Percentiles rank a stretch among this genome's conserved stretches.
Evolutionary conservation across 1,140 invertebrate genomes (phyloP).

Genomic region (Zaprionus capensis): DNA sequence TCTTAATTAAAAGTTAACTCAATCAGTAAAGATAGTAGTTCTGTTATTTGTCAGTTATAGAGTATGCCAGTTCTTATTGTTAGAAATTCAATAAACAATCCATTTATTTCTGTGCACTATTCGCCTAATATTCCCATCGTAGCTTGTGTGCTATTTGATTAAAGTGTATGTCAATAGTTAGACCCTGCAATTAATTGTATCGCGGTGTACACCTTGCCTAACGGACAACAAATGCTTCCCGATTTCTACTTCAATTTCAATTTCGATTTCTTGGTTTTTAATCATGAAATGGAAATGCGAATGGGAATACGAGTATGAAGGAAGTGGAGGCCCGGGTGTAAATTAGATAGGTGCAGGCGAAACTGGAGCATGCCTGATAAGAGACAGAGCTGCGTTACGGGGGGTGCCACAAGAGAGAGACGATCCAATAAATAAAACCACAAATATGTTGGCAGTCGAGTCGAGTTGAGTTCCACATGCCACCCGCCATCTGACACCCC

Average conservation of each 20-base stretch:
- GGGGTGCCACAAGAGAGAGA: constrained; percentile 4
- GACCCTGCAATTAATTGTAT: constrained; percentile 48
- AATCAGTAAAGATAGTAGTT: too few species aligned
- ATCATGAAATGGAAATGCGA: constrained; percentile 52
- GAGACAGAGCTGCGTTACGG: background rate
- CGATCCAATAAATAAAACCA: constrained; percentile 48
- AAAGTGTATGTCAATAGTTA: constrained; percentile 26
- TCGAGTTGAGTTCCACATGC: constrained; percentile 2
- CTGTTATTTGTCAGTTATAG: too few species aligned
- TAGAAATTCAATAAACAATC: background rate
- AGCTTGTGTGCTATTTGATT: constrained; percentile 21
- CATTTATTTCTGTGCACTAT: background rate
- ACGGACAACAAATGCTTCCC: constrained; percentile 33
- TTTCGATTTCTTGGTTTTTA: constrained; percentile 25
- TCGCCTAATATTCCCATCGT: background rate
- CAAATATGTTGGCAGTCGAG: constrained; percentile 34
- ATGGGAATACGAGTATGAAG: constrained; percentile 8
- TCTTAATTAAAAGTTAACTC: too few species aligned
- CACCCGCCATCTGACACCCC: background rate
- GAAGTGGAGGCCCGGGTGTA: constrained; percentile 7
- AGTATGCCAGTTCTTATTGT: too few species aligned
- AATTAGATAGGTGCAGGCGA: constrained; percentile 29
- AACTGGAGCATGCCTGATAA: constrained; percentile 49
- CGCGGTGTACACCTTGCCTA: constrained; percentile 9
- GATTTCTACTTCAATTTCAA: constrained; percentile 18